These are phyloP conservation scores for Drosophila nr. fundita DNA, from an alignment of 2,888 invertebrate species.

Conservation along the genomic window DNA sequence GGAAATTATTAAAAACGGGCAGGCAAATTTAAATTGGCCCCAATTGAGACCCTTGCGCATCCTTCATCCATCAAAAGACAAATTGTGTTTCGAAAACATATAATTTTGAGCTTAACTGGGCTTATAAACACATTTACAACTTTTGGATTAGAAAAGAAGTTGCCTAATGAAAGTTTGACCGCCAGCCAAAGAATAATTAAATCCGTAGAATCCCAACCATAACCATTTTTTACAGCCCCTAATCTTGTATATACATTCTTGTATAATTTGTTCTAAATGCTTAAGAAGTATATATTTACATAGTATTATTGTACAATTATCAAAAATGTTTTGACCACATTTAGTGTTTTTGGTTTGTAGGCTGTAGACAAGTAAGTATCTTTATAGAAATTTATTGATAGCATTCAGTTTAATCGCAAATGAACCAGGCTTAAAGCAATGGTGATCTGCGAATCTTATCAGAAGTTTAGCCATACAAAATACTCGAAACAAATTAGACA, in stretches of 20 bases:
- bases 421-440: conserved; percentile 11
- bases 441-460: neutral
- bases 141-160: neutral
- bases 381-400: neutral
- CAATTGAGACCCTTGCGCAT: neutral
- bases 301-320: neutral
- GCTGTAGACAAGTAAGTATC: neutral
- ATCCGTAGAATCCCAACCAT: neutral
- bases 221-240: neutral
- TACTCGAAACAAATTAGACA: conserved; percentile 41
- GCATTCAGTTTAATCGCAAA: neutral
- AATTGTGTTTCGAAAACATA: neutral
- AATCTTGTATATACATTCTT: neutral
- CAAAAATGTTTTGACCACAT: neutral
- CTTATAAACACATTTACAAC: conserved; percentile 1
- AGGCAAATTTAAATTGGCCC: conserved; percentile 3
- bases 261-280: too few relatives aligned
- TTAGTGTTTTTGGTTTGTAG: neutral
- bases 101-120: too few relatives aligned
- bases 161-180: neutral
- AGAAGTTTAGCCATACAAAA: conserved; percentile 15
- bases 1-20: conserved; percentile 9
- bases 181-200: neutral
- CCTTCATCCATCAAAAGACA: neutral
- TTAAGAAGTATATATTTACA: neutral